Percentiles rank a stretch among this genome's conserved stretches.
phyloP scores from a whole-genome alignment of 2,113 vertebrate genomes.

The Anseranas semipalmata region DNA sequence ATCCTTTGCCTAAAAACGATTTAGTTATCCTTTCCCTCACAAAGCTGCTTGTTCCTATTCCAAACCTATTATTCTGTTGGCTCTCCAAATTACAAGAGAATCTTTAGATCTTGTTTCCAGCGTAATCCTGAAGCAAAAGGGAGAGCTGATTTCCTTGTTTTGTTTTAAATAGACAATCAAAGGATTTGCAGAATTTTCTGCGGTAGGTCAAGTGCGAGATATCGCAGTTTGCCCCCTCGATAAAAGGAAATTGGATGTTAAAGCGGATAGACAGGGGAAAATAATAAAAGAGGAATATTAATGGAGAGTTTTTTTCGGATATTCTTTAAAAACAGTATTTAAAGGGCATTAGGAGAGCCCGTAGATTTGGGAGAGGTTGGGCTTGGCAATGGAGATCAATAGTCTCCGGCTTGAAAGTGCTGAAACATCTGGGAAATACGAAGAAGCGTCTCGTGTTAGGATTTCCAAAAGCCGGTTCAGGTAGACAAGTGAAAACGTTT shows the following conservation, averaged over 20 bases:
- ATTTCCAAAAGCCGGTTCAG: not conserved
- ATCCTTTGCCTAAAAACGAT: conserved; percentile 78
- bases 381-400: not conserved
- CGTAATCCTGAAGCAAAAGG: conserved; percentile 77
- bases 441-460: not conserved
- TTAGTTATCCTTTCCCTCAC: conserved; percentile 72
- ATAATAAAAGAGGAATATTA: not conserved
- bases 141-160: conserved; percentile 78
- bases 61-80: conserved; percentile 75
- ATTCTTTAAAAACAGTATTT: not conserved
- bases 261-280: not conserved
- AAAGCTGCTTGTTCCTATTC: conserved; percentile 79
- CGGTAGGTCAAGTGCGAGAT: conserved; percentile 87
- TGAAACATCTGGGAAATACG: not conserved
- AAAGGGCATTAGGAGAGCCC: not conserved
- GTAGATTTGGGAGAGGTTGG: not conserved
- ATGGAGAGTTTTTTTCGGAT: not conserved
- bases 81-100: conserved; percentile 78
- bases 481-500: conserved; percentile 32
- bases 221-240: conserved; percentile 64
- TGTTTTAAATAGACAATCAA: conserved; percentile 82
- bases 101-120: conserved; percentile 82
- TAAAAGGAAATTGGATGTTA: conserved; percentile 61
- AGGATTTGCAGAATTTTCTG: conserved; percentile 80
- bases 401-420: not conserved